Base-by-base conservation (phyloP, 2,797 vertebrate species). In the Thamnophis elegans region DNA sequence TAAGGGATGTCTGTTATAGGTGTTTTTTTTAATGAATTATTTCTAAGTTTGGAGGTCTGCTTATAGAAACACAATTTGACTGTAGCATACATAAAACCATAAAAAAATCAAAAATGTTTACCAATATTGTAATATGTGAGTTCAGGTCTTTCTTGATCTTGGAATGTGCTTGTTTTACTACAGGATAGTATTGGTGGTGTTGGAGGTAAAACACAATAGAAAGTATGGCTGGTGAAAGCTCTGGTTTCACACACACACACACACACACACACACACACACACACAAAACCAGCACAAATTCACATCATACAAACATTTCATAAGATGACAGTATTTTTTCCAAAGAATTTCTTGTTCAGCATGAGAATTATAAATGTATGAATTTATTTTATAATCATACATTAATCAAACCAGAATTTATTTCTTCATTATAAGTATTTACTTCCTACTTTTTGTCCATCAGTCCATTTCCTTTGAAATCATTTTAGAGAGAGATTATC, bases 341-440 rank as follows among this genome's bases (percentile, higher is more conserved):
- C 58, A 62, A 0, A 92, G 59, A 51, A 88, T 92, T 11, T 95
- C 13, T 5, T 92, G 92, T 62, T 6, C 56, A 94, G 87, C 58
- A 51, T 25, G 36, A 82, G 20, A 25, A 47, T 47, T 47, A 73
- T 36, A 73, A 18, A 73, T 73, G 3, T 36, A 82, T 22, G 3
- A 47, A 82, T 82, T 78, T 78, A 78, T 42, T 82, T 82, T 25
- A 47, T 42, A 78, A 9, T 47, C 5, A 60, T 90, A 51, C 36
- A 28, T 56, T 78, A 32, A 90, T 58, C 65, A 90, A 56, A 78
- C 54, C 8, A 78, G 12, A 90, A 58, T 82, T 16, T 56, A 32
- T 56, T 20, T 90, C 22, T 58, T 25, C 11, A 36, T 14, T 2
- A 20, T 36, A 20, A 5, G 26, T n/a, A 32, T 53, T 90, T 90